phyloP scores from a whole-genome alignment of 2,113 vertebrate genomes.

The Isurus oxyrinchus region DNA sequence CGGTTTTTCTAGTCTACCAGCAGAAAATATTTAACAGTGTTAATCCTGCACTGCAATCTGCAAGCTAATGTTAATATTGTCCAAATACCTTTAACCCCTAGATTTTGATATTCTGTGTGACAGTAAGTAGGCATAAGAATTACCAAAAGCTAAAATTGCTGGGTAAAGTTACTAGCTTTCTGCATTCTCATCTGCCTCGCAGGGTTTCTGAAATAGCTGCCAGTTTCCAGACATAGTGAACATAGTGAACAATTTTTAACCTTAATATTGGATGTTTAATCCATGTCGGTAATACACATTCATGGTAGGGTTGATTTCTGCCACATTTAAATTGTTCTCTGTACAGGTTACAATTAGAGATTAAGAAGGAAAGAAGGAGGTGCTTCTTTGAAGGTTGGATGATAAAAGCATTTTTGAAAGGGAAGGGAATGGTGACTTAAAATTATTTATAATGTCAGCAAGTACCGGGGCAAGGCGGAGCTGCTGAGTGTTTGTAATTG shows the following conservation, averaged over 20 bases:
- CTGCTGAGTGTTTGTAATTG: background rate
- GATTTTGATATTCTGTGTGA: background rate
- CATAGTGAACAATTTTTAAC: background rate
- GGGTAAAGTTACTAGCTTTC: background rate
- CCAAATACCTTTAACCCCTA: background rate
- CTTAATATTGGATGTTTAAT: background rate
- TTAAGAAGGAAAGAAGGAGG: background rate
- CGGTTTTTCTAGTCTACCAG: background rate
- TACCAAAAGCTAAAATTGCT: background rate
- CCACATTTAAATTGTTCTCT: background rate
- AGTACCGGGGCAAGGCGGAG: background rate
- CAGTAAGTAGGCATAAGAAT: background rate
- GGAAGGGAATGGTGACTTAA: background rate
- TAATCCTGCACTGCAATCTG: background rate
- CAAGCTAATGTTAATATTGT: background rate
- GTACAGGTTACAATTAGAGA: background rate
- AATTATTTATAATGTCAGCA: background rate
- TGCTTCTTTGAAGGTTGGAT: too few species aligned
- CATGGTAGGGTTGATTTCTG: background rate
- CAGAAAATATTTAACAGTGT: background rate
- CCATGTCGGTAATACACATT: background rate
- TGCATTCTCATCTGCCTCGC: background rate
- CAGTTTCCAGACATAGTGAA: background rate
- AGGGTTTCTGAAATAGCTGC: background rate
- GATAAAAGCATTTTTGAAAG: background rate